These are phyloP conservation scores for Pollimyrus isidori DNA, from an alignment of 2,113 vertebrate genomes.

Conservation along the genomic window DNA sequence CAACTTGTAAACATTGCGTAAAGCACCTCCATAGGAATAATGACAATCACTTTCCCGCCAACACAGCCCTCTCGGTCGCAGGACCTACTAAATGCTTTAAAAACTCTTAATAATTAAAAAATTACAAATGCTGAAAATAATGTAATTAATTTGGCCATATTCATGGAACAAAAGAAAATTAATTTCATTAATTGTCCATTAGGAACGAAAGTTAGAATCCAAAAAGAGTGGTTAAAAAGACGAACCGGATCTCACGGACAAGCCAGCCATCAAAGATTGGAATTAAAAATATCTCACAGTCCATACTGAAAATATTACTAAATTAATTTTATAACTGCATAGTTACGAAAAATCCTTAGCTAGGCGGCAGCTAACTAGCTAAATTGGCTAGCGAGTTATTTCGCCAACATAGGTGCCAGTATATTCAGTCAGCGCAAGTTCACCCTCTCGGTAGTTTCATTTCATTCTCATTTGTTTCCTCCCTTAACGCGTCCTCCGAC, in stretches of 20 bases:
- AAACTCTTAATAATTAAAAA: not conserved
- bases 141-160: not conserved
- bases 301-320: not conserved
- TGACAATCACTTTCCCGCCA: conserved; percentile 13
- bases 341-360: not conserved
- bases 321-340: not conserved
- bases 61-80: not conserved
- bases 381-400: not conserved
- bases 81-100: not conserved
- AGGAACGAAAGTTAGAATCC: not conserved
- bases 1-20: not conserved
- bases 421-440: conserved; percentile 2
- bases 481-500: not conserved
- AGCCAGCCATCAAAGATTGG: not conserved
- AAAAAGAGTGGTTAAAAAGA: not conserved
- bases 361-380: not conserved
- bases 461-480: not conserved
- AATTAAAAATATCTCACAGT: not conserved
- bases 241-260: not conserved
- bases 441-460: not conserved
- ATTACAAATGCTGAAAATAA: not conserved
- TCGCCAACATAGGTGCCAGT: not conserved
- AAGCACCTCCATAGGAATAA: not conserved
- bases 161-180: not conserved
- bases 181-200: not conserved